These are phyloP conservation scores for Boulengeromyrus knoepffleri DNA, from an alignment of 2,113 vertebrate species.

Conservation along the genomic window DNA sequence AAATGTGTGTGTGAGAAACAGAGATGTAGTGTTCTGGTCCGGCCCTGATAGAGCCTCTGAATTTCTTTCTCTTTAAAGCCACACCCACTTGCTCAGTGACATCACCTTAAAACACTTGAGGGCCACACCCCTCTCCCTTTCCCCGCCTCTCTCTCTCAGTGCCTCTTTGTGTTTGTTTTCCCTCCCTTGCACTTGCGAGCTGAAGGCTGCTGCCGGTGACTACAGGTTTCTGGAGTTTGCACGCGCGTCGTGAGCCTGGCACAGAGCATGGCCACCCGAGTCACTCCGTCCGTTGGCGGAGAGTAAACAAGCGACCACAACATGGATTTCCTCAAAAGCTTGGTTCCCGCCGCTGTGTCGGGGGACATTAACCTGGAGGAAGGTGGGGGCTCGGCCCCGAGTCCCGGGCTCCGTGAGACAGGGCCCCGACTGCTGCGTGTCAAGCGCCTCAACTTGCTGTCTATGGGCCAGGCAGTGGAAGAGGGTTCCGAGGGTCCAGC, in stretches of 20 bases:
- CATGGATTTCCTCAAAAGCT: slow-evolving; percentile 90
- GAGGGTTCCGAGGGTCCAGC: slow-evolving; percentile 38
- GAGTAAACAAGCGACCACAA: slow-evolving; percentile 25
- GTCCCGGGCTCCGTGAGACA: slow-evolving; percentile 44
- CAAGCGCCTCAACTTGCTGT: slow-evolving; percentile 66
- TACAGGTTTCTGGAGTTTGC: background rate
- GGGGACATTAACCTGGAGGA: slow-evolving; percentile 63
- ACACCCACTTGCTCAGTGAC: slow-evolving; percentile 59
- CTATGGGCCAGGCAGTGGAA: slow-evolving; percentile 68
- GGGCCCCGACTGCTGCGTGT: slow-evolving; percentile 77
- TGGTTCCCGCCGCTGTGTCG: slow-evolving; percentile 66
- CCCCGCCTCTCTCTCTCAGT: background rate
- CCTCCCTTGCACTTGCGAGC: background rate
- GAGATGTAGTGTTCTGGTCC: slow-evolving; percentile 72
- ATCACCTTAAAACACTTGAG: slow-evolving; percentile 55
- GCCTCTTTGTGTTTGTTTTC: slow-evolving; percentile 14
- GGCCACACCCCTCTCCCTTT: slow-evolving; percentile 38
- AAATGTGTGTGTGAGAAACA: slow-evolving; percentile 57
- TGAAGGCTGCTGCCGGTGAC: background rate
- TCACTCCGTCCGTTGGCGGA: background rate
- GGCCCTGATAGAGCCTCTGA: slow-evolving; percentile 73
- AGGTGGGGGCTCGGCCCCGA: slow-evolving; percentile 37
- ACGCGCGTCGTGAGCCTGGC: background rate
- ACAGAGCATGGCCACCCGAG: background rate
- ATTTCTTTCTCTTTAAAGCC: slow-evolving; percentile 44